A percentile compares a stretch with the other conserved stretches of the same genome.
These are phyloP conservation scores for Aradus depressus DNA, from an alignment of 2,888 invertebrate species.

Conservation along the genomic window DNA sequence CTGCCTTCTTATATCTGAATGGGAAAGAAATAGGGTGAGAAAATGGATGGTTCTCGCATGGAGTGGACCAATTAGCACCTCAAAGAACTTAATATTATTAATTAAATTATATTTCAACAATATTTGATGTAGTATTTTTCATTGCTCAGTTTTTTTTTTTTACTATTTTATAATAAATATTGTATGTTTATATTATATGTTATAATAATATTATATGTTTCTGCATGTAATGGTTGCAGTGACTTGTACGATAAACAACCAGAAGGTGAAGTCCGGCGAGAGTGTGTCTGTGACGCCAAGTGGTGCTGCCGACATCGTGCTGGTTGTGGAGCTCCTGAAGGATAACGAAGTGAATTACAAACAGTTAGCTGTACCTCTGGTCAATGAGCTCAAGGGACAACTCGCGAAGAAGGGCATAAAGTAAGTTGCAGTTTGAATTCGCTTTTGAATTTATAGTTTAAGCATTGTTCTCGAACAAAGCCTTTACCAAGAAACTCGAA, in stretches of 20 bases:
- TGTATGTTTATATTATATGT: conserved; percentile 8
- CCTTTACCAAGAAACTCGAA: neutral
- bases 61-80: too few relatives aligned
- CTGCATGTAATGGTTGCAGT: conserved; percentile 37
- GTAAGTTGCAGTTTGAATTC: conserved; percentile 40
- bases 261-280: conserved; percentile 42
- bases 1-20: too few relatives aligned
- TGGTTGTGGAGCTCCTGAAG: conserved; percentile 58
- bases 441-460: neutral
- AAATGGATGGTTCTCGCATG: too few relatives aligned
- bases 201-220: too few relatives aligned
- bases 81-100: too few relatives aligned
- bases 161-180: conserved; percentile 1
- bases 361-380: conserved; percentile 49
- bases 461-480: neutral
- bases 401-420: conserved; percentile 52
- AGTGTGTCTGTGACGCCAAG: conserved; percentile 55
- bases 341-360: conserved; percentile 53
- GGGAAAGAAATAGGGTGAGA: too few relatives aligned
- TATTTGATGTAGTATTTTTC: neutral
- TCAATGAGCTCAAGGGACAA: conserved; percentile 47
- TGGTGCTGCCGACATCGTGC: conserved; percentile 68
- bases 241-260: conserved; percentile 40
- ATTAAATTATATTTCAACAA: too few relatives aligned
- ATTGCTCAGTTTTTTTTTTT: neutral